phyloP scores from a whole-genome alignment of 2,888 invertebrate genomes.

The Lasioglossum lativentre region DNA sequence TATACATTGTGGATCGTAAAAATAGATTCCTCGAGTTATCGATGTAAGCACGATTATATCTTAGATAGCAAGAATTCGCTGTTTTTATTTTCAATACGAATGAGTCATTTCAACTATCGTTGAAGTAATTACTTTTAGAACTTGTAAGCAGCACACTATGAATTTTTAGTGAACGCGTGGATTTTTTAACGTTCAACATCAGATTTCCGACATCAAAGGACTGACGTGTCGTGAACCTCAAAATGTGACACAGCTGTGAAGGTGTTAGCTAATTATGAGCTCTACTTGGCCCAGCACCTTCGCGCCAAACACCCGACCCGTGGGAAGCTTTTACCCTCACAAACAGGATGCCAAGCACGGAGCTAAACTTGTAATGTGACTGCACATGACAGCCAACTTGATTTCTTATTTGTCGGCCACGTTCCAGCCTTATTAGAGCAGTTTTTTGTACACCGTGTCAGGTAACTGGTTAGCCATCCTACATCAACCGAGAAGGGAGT shows the following conservation, averaged over 20 bases:
- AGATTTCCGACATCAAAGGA: neutral
- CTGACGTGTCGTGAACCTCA: neutral
- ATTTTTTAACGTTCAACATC: neutral
- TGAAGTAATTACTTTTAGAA: neutral
- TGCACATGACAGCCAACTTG: neutral
- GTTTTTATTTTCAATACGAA: neutral
- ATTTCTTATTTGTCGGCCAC: neutral
- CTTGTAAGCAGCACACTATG: neutral
- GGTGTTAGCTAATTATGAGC: conserved; percentile 1
- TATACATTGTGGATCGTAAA: no score
- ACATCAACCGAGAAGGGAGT: neutral
- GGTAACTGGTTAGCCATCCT: neutral
- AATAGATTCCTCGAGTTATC: no score
- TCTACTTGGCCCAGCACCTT: neutral
- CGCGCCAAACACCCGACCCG: neutral
- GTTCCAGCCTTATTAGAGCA: neutral
- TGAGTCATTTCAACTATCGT: accelerated
- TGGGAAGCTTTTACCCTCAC: neutral
- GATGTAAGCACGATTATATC: no score
- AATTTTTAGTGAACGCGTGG: neutral
- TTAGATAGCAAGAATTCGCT: neutral
- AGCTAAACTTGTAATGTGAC: neutral
- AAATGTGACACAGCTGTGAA: neutral
- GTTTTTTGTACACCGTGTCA: neutral
- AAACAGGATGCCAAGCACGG: neutral